Percentiles rank a stretch among this genome's conserved stretches.
These are phyloP conservation scores for Spermophilus dauricus DNA, from an alignment of 2,113 vertebrate species.

Conservation along the genomic window DNA sequence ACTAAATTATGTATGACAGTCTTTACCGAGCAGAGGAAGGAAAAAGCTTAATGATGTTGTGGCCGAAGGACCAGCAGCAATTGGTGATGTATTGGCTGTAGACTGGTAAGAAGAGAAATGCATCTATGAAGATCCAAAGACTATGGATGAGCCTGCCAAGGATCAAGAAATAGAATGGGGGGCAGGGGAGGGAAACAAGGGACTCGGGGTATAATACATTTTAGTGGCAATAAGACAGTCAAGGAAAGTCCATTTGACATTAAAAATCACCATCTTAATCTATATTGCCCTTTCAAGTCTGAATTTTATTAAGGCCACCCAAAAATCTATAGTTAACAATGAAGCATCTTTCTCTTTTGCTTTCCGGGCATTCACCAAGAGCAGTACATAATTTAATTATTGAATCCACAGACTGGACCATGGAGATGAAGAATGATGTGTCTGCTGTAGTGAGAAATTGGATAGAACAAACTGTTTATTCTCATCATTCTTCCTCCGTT, in stretches of 20 bases:
- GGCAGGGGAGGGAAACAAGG: not conserved
- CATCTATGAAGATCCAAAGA: conserved; percentile 49
- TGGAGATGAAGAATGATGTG: conserved; percentile 76
- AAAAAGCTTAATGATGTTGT: conserved; percentile 77
- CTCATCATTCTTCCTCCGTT: conserved; percentile 65
- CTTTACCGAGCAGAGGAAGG: conserved; percentile 66
- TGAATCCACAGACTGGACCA: conserved; percentile 69
- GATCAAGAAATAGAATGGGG: not conserved
- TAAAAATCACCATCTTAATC: conserved; percentile 71
- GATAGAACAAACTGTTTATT: conserved; percentile 65
- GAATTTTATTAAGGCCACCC: conserved; percentile 47
- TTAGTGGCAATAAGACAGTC: conserved; percentile 48
- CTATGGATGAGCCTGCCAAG: conserved; percentile 5
- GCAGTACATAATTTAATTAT: conserved; percentile 80
- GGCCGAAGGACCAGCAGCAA: conserved; percentile 69
- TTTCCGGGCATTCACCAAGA: conserved; percentile 58
- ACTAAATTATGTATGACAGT: conserved; percentile 82
- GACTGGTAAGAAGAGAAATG: conserved; percentile 59
- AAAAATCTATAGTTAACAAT: conserved; percentile 66
- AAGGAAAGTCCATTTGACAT: conserved; percentile 68
- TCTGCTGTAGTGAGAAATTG: conserved; percentile 78
- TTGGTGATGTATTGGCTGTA: conserved; percentile 68
- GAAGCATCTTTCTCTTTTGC: conserved; percentile 64
- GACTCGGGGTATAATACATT: conserved; percentile 37
- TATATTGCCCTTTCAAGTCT: conserved; percentile 61